These are phyloP conservation scores for Mixornis gularis DNA, from an alignment of 2,113 vertebrate species.

Conservation along the genomic window DNA sequence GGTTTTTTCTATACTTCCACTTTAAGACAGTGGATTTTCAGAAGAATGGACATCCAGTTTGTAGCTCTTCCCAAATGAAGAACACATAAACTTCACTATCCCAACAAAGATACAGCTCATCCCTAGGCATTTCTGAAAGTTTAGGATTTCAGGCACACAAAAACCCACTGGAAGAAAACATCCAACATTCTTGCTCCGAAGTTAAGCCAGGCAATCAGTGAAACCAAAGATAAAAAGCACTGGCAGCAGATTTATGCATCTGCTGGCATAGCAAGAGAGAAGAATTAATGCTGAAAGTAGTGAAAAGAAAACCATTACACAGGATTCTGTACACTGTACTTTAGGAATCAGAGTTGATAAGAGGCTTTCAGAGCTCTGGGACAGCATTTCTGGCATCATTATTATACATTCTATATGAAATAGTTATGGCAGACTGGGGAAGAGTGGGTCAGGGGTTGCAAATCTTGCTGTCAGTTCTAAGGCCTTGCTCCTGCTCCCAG, in stretches of 20 bases:
- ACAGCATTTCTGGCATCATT: constrained; percentile 29
- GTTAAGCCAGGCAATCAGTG: not conserved
- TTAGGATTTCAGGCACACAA: not conserved
- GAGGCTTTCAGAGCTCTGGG: constrained; percentile 24
- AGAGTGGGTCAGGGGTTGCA: not conserved
- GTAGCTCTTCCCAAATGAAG: not conserved
- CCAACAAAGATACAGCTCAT: not conserved
- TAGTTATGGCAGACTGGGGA: not conserved
- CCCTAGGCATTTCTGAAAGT: not conserved
- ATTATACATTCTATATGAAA: constrained; percentile 14
- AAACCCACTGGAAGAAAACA: not conserved
- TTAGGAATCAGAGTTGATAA: constrained; percentile 6
- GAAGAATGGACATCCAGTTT: not conserved
- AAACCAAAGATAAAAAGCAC: not conserved
- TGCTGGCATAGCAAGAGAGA: constrained; percentile 16
- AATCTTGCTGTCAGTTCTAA: constrained; percentile 15
- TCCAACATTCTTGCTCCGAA: not conserved
- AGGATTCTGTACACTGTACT: constrained; percentile 8
- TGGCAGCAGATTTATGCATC: not conserved
- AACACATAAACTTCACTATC: not conserved
- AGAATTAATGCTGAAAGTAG: constrained; percentile 25
- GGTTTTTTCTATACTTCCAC: not conserved
- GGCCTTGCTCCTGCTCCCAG: not conserved
- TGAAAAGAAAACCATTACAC: constrained; percentile 6
- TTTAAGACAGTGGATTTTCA: not conserved